Conservation (phyloP, 92 coral and sea anemone species). For the Zoanthus sociatus region DNA sequence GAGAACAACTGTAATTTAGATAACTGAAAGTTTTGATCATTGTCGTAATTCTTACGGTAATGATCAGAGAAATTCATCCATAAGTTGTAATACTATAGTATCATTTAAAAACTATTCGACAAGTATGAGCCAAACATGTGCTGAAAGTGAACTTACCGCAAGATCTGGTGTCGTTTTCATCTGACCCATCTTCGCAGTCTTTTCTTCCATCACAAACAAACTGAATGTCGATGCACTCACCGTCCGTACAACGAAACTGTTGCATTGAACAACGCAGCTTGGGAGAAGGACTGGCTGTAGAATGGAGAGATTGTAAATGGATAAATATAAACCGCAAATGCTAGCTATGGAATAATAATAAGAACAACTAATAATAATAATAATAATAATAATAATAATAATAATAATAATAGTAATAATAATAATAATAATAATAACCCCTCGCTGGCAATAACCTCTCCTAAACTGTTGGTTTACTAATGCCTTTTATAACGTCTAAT, state of each 20-base stretch:
- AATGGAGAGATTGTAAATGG: background rate
- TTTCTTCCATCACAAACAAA: conserved; percentile 49
- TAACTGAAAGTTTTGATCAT: too few relatives aligned
- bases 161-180: conserved; percentile 44
- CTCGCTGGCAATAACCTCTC: too few relatives aligned
- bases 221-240: conserved; percentile 52
- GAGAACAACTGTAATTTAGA: too few relatives aligned
- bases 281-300: background rate
- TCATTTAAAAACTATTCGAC: too few relatives aligned
- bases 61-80: too few relatives aligned
- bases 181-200: conserved; percentile 59
- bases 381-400: background rate
- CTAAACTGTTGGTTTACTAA: too few relatives aligned
- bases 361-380: background rate
- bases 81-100: too few relatives aligned
- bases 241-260: conserved; percentile 55
- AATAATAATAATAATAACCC: background rate
- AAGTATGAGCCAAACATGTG: too few relatives aligned
- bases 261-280: conserved; percentile 20
- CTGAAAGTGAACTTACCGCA: background rate
- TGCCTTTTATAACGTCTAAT: too few relatives aligned
- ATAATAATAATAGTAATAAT: background rate
- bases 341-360: background rate
- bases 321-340: background rate
- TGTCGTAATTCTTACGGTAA: too few relatives aligned